Evolutionary conservation across 1,140 invertebrate species (phyloP), one percentile per base, ranked within the genome.

Genomic region (Parasteatoda tepidariorum): DNA sequence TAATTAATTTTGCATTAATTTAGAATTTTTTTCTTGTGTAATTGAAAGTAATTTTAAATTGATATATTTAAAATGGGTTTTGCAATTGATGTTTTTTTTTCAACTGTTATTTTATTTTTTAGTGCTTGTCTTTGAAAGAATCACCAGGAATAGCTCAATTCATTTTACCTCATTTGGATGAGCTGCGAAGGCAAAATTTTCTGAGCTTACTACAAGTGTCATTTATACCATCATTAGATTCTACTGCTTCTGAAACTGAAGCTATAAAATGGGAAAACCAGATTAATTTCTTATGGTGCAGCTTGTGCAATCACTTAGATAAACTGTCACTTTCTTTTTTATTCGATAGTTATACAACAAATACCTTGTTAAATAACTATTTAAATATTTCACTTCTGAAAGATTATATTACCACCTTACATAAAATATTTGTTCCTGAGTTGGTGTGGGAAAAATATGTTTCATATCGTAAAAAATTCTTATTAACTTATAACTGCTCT

Each of bases 381-480:
- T 71, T 70, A 9, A 82, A 82, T 48, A 11, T 82, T 5, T 62
- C 22, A 28, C 26, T 38, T 0, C 33, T 82, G 6, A 82, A 71
- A 61, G 61, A 41, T 11, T 62, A 41, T 62, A 22, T 70, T 4
- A 41, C 28, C 9, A 59, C 22, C 30, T 62, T 82, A 13, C 66
- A 61, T 2, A 31, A 41, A 4, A 82, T 82, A 31, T 82, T 61
- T 62, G 3, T 48, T 24, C 31, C 67, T n/a, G 34, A 70, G 26
- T n/a, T 70, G 30, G 67, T 82, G 2, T 82, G 78, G 78, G 26
- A 82, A 31, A 82, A 70, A 31, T 82, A 82, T 24, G 71, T 18
- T 38, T 2, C 41, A 22, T 61, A 57, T 22, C 48, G 78, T 11
- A 6, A 4, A 4, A 28, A 70, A 18, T 70, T 59, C 28, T 48